phyloP scores from a whole-genome alignment of 2,888 invertebrate genomes.

The Cenopis cana region DNA sequence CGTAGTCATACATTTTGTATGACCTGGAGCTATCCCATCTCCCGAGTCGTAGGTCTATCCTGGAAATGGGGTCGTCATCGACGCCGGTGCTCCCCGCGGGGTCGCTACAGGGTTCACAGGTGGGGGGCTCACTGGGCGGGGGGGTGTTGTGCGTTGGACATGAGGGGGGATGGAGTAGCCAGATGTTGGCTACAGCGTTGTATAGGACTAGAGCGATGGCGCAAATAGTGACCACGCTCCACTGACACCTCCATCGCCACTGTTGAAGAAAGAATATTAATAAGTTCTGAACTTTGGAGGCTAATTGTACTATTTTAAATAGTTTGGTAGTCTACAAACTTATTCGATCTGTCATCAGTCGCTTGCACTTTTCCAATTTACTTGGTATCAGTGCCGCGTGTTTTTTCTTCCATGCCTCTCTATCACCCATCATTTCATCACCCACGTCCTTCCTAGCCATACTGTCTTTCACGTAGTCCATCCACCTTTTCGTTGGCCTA shows the following conservation, averaged over 20 bases:
- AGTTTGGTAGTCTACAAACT: no score
- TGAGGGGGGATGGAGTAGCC: slow-evolving; percentile 68
- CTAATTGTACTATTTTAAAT: neutral
- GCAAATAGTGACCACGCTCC: slow-evolving; percentile 88
- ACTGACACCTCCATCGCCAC: slow-evolving; percentile 86
- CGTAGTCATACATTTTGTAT: slow-evolving; percentile 90
- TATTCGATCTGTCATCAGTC: no score
- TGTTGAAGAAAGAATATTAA: slow-evolving; percentile 51
- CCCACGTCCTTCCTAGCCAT: no score
- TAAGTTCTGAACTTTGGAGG: neutral
- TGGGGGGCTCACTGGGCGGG: slow-evolving; percentile 59
- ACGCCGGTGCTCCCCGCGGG: slow-evolving; percentile 59
- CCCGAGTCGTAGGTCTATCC: slow-evolving; percentile 88
- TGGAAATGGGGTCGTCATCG: slow-evolving; percentile 82
- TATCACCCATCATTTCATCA: no score
- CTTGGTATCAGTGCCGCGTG: no score
- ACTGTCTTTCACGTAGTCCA: no score
- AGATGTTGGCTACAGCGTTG: slow-evolving; percentile 76
- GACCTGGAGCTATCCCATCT: slow-evolving; percentile 90
- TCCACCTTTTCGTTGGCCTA: no score
- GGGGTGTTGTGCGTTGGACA: slow-evolving; percentile 61
- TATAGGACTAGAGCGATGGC: slow-evolving; percentile 87
- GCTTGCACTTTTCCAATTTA: no score
- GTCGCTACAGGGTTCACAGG: slow-evolving; percentile 73
- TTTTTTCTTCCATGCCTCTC: no score